phyloP scores from a whole-genome alignment of 2,888 invertebrate genomes.

The Drosophila neotestacea region DNA sequence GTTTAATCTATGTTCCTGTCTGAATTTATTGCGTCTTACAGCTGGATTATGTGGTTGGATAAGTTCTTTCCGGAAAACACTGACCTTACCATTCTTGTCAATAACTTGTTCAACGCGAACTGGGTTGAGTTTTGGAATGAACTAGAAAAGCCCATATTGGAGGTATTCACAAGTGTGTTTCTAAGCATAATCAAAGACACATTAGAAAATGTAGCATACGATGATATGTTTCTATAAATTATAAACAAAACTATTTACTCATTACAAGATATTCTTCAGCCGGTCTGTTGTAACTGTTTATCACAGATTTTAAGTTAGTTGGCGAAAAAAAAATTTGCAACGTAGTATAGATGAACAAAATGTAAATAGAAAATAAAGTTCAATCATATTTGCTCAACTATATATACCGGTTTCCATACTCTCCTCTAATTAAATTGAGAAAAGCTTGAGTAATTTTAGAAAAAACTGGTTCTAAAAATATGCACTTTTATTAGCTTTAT shows the following conservation, averaged over 20 bases:
- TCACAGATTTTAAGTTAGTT: not conserved
- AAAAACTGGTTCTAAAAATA: constrained; percentile 45
- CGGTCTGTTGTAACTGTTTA: no score
- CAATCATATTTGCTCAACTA: not conserved
- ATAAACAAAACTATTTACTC: not conserved
- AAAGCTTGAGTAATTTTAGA: constrained; percentile 9
- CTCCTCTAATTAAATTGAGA: not conserved
- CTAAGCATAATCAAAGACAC: constrained; percentile 50
- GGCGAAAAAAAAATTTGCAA: not conserved
- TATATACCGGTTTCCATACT: constrained; percentile 6
- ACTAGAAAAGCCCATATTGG: constrained; percentile 57
- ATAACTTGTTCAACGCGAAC: constrained; percentile 56
- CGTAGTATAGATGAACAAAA: not conserved
- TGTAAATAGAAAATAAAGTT: not conserved
- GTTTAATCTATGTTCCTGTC: not conserved
- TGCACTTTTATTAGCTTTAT: constrained; percentile 17
- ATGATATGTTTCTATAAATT: constrained; percentile 56
- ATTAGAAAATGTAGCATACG: constrained; percentile 60
- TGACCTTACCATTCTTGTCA: constrained; percentile 54
- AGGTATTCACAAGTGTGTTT: constrained; percentile 53
- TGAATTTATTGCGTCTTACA: constrained; percentile 1
- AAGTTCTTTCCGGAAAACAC: constrained; percentile 59
- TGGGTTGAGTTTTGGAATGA: constrained; percentile 70
- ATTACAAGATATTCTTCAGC: not conserved
- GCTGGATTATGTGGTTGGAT: constrained; percentile 63